Evolutionary conservation across 2,888 invertebrate genomes (phyloP).

Genomic region (Erpobdella octoculata): DNA sequence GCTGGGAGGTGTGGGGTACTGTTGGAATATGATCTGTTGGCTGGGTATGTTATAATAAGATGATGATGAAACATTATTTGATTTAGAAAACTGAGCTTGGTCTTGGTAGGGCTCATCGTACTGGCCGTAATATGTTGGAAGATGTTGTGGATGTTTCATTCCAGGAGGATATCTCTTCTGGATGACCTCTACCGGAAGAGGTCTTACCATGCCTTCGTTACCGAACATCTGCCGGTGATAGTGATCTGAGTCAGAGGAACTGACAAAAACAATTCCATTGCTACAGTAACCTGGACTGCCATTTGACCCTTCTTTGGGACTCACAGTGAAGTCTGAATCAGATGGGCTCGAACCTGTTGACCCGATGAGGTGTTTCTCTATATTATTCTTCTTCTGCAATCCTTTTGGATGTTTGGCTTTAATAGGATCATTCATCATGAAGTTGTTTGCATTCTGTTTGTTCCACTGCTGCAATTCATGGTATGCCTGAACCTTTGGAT

Average conservation of each 20-base stretch:
- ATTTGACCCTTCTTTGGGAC: conserved; percentile 1
- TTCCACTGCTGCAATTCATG: background rate
- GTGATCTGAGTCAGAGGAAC: background rate
- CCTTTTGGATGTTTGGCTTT: background rate
- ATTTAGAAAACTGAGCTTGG: background rate
- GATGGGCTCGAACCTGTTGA: conserved; percentile 22
- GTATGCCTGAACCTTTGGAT: background rate
- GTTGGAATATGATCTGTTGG: conserved; percentile 41
- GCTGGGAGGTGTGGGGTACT: conserved; percentile 64
- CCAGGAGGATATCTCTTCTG: background rate
- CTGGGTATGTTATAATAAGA: background rate
- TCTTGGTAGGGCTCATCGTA: background rate
- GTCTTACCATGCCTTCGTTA: background rate
- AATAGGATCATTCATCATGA: background rate
- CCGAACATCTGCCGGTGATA: background rate
- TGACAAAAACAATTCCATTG: background rate
- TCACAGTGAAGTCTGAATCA: conserved; percentile 13
- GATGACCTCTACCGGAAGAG: background rate
- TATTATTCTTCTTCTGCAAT: background rate
- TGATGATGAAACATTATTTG: background rate
- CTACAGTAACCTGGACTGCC: background rate
- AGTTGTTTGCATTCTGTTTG: background rate
- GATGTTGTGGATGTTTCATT: background rate
- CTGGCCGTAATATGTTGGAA: conserved; percentile 3
- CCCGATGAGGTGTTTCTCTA: conserved; percentile 7